Conservation (phyloP, 2,797 vertebrate genomes). For the Morus bassanus region DNA sequence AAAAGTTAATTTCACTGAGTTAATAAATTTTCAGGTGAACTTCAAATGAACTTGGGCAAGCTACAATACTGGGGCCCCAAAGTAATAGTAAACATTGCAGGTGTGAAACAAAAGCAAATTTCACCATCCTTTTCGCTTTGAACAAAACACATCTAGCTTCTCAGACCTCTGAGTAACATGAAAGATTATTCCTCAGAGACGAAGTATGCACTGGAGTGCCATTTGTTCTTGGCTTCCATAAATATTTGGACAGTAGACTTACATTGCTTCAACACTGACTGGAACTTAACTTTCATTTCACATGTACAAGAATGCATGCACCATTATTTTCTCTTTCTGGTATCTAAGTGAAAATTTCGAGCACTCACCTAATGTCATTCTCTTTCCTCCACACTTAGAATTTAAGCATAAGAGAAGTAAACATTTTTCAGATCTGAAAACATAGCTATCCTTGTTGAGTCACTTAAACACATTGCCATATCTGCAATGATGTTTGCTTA, state of each 20-base stretch:
- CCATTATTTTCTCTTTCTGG: not conserved
- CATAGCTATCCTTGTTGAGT: not conserved
- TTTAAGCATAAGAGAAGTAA: not conserved
- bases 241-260: not conserved
- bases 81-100: not conserved
- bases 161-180: not conserved
- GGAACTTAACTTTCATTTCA: not conserved
- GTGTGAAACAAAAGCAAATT: not conserved
- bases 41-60: not conserved
- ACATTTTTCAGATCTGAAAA: not conserved
- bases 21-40: not conserved
- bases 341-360: not conserved
- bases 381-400: not conserved
- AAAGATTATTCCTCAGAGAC: not conserved
- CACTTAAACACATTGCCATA: not conserved
- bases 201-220: not conserved
- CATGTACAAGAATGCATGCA: accelerated
- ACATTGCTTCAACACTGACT: not conserved
- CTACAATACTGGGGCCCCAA: not conserved
- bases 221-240: not conserved
- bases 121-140: not conserved
- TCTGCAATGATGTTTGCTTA: not conserved
- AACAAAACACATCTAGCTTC: not conserved
- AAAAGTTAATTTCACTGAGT: not conserved
- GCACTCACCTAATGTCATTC: not conserved